These are phyloP conservation scores for Drosophila silvestris DNA, from an alignment of 2,888 invertebrate genomes.

Conservation along the genomic window DNA sequence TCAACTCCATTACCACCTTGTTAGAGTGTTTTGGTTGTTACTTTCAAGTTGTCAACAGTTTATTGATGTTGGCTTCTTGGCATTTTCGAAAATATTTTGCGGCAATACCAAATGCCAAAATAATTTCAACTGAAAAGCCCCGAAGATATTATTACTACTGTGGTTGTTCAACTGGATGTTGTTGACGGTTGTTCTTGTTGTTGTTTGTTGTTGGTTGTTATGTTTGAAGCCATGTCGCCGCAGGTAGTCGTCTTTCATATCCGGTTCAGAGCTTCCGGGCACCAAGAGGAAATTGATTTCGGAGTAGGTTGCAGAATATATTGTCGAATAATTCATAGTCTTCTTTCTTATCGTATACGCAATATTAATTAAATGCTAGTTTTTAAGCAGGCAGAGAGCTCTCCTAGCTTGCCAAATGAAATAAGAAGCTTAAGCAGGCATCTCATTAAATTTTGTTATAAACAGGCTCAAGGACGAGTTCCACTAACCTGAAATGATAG, in stretches of 20 bases:
- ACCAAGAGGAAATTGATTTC: slow-evolving; percentile 68
- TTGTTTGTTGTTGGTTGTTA: slow-evolving; percentile 9
- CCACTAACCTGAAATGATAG: slow-evolving; percentile 69
- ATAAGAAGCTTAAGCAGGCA: slow-evolving; percentile 43
- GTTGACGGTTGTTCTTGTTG: slow-evolving; percentile 28
- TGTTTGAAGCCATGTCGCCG: slow-evolving; percentile 39
- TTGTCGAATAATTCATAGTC: neutral
- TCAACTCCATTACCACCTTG: slow-evolving; percentile 14
- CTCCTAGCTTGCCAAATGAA: slow-evolving; percentile 42
- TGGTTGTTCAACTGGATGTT: slow-evolving; percentile 34
- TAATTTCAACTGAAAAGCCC: slow-evolving; percentile 51
- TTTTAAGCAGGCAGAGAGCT: slow-evolving; percentile 45
- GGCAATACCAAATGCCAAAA: slow-evolving; percentile 57
- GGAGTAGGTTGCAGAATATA: slow-evolving; percentile 15
- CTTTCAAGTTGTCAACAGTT: slow-evolving; percentile 65
- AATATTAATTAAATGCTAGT: slow-evolving; percentile 71
- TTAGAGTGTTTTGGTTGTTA: slow-evolving; percentile 30
- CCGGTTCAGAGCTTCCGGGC: slow-evolving; percentile 61
- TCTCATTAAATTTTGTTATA: slow-evolving; percentile 60
- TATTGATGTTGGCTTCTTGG: slow-evolving; percentile 71
- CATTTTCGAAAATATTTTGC: slow-evolving; percentile 46
- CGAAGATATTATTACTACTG: slow-evolving; percentile 40
- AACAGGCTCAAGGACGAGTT: slow-evolving; percentile 64
- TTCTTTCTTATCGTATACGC: slow-evolving; percentile 40
- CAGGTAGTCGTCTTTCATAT: slow-evolving; percentile 75